Base-by-base conservation (phyloP, 2,113 vertebrate species). In the Cettia cetti region DNA sequence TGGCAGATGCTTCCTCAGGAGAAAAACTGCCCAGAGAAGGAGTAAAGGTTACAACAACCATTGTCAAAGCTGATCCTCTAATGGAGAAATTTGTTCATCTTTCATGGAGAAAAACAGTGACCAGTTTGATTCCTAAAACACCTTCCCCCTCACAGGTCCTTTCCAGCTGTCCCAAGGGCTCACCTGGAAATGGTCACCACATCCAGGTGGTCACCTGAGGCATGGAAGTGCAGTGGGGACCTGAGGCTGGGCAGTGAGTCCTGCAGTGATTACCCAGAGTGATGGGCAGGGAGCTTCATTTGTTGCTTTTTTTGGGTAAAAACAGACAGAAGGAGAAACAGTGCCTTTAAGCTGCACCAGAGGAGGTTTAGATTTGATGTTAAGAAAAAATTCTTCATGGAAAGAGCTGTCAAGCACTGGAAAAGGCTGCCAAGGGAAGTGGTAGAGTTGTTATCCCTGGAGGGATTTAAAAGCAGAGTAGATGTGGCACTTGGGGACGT, bases 221-320 rank as follows among this genome's bases (percentile, higher is more conserved):
- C 33, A 28, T 0, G 0, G 2, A 28, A 10, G 15, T 2, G 13
- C 26, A 7, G 5, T 7, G 45, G 28, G 74, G 39, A 69, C 40
- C 40, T 2, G 6, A 27, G n/a, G 37, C 8, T 52, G 33, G 11
- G 24, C 40, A 27, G 23, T 0, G 3, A 24, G 37, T 76, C 42
- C 60, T 47, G 27, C 33, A 35, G 16, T 10, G 16, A 44, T 5
- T 17, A 31, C 31, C 50, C 49, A 42, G 45, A 37, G 15, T 3
- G 40, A 35, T 24, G 44, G 33, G 21, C 35, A 60, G 16, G 59
- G 68, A 79, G 11, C 26, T 26, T 31, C 2, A 3, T 23, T 3
- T 5, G 20, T 18, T 57, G 15, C 37, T 87, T 72, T 13, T 64
- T 59, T 60, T 42, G 49, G 13, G 35, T 39, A 56, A 50, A 71